These are phyloP conservation scores for Ornithorhynchus anatinus DNA, from an alignment of 2,113 vertebrate genomes.

Conservation along the genomic window DNA sequence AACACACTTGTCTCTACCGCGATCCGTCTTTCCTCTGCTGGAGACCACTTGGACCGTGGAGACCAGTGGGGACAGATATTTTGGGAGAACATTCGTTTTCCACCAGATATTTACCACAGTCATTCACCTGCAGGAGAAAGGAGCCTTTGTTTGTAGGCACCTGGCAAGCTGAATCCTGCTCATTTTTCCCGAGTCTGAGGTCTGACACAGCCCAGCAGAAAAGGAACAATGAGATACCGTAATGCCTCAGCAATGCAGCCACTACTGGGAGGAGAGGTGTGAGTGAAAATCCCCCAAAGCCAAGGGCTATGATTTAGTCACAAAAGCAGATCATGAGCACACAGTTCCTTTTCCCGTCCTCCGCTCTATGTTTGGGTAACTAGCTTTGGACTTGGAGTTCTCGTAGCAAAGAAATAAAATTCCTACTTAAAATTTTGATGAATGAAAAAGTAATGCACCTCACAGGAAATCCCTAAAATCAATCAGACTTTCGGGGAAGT, in stretches of 20 bases:
- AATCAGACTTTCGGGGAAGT: too few relatives aligned
- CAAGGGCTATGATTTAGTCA: too few relatives aligned
- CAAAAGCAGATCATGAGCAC: too few relatives aligned
- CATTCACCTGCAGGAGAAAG: not conserved
- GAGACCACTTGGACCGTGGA: not conserved
- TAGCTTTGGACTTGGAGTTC: too few relatives aligned
- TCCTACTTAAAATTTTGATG: too few relatives aligned
- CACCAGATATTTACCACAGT: not conserved
- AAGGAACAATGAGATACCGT: not conserved
- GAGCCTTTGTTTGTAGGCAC: not conserved
- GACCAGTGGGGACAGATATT: not conserved
- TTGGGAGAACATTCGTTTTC: not conserved
- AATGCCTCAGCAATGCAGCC: not conserved
- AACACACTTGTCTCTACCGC: not conserved
- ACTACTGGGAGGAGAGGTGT: not conserved
- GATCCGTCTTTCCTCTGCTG: not conserved
- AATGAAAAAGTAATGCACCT: too few relatives aligned
- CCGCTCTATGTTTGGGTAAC: too few relatives aligned
- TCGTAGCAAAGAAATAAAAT: too few relatives aligned
- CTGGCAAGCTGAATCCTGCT: not conserved
- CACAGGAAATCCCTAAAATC: too few relatives aligned
- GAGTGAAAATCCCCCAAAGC: too few relatives aligned
- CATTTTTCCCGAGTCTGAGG: not conserved
- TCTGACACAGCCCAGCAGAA: conserved; percentile 3
- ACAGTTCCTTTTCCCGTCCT: too few relatives aligned